Percentiles rank a stretch among this genome's conserved stretches.
These are phyloP conservation scores for Anseranas semipalmata DNA, from an alignment of 2,113 vertebrate species.

Conservation along the genomic window DNA sequence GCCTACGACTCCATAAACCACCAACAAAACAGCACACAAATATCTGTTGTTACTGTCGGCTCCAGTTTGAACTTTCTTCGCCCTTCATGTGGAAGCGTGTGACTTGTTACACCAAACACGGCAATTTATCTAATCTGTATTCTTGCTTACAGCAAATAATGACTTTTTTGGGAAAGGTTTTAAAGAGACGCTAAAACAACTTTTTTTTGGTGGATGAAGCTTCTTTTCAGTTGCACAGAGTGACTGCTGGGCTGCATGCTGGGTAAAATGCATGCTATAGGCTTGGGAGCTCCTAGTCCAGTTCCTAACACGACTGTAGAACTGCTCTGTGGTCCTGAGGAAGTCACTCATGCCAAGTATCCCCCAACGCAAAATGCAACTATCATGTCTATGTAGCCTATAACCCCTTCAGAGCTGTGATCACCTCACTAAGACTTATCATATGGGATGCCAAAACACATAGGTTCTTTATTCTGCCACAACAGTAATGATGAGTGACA, in stretches of 20 bases:
- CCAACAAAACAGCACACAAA: too few species aligned
- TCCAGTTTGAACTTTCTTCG: neutral
- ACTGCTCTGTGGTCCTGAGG: neutral
- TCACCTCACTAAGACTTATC: neutral
- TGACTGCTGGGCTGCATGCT: neutral
- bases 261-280: fast-evolving
- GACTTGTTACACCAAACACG: neutral
- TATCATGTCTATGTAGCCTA: fast-evolving
- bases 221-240: neutral
- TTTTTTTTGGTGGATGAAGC: neutral
- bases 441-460: neutral
- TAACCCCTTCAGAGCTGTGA: neutral
- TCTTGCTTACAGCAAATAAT: neutral
- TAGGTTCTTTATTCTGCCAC: neutral
- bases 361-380: neutral
- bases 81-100: fast-evolving
- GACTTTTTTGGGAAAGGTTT: neutral
- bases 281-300: neutral
- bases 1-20: neutral
- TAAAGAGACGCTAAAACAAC: neutral
- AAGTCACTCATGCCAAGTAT: neutral
- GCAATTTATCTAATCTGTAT: neutral
- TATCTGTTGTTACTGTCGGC: fast-evolving
- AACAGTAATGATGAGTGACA: fast-evolving
- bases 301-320: fast-evolving